Percentiles rank a stretch among this genome's conserved stretches.
Evolutionary conservation across 2,113 vertebrate genomes (phyloP).

Genomic region (Sceloporus undulatus): DNA sequence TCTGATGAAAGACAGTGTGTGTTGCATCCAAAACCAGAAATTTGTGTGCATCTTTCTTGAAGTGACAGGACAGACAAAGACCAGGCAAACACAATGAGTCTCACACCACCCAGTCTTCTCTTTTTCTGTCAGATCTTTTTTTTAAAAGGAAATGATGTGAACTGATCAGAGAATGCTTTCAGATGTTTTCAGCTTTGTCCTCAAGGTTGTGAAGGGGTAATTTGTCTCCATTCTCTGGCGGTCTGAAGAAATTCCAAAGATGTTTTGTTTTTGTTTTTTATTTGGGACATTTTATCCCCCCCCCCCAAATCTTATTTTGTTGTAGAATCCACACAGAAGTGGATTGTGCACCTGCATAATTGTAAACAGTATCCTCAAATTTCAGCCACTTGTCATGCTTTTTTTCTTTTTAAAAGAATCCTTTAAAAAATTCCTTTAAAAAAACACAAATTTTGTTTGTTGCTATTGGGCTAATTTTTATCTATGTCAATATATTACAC

Average conservation of each 20-base stretch:
- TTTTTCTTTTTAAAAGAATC: too few species aligned
- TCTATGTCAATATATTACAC: too few species aligned
- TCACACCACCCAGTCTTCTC: background rate
- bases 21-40: background rate
- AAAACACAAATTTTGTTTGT: too few species aligned
- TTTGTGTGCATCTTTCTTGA: background rate
- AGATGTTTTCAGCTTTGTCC: background rate
- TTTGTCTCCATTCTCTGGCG: background rate
- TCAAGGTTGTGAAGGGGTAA: background rate
- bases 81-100: background rate
- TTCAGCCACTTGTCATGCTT: too few species aligned
- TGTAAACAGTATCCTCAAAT: too few species aligned
- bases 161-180: background rate
- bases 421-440: too few species aligned
- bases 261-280: background rate
- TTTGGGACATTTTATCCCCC: background rate
- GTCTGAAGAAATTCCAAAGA: background rate
- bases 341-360: too few species aligned
- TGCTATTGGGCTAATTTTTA: too few species aligned
- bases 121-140: background rate
- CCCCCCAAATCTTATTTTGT: too few species aligned
- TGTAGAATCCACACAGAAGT: too few species aligned
- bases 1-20: fast-evolving
- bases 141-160: background rate
- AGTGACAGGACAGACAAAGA: background rate